Base-by-base conservation (phyloP, 1,140 invertebrate species). In the Ephestia elutella region DNA sequence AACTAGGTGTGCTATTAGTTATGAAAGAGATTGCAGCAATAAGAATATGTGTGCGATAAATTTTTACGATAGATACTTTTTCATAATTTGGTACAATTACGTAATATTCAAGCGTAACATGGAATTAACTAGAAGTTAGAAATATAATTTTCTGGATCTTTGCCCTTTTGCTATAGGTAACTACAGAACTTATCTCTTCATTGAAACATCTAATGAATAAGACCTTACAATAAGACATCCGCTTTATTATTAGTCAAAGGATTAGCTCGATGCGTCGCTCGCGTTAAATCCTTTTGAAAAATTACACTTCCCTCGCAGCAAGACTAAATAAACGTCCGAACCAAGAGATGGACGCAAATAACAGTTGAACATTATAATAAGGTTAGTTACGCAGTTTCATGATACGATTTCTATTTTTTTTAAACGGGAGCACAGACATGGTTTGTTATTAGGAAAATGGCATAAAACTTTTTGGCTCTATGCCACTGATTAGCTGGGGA, bases 271-370 rank as follows among this genome's bases (percentile, higher is more conserved):
- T 57, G 18, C 49, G 48, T n/a, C 57, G 57, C 49, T 62, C n/a
- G 20, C 21, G 49, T 69, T 70, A 70, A 75, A 66, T 67, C 63
- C 63, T 65, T 70, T 63, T 66, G 65, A 70, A 70, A 72, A 72
- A 70, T 68, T 64, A 70, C 57, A 69, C 65, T 61, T 58, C 50
- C 54, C 57, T 57, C 58, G 57, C 53, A 61, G 57, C 57, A 56
- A 63, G 53, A 68, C 19, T 62, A 69, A 68, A 66, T 65, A 63
- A 50, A 65, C 17, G 55, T 32, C 19, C 64, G 59, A 59, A 62
- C 63, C 57, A 71, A 68, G 21, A 17, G 38, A 54, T 44, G 49
- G 19, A 28, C 50, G 21, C 19, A 53, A 53, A 53, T 68, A 68
- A 59, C 60, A 57, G 55, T 50, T 49, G 21, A 25, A 62, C 56